Evolutionary conservation across 1,140 invertebrate genomes (phyloP).

Genomic region (Maconellicoccus hirsutus): DNA sequence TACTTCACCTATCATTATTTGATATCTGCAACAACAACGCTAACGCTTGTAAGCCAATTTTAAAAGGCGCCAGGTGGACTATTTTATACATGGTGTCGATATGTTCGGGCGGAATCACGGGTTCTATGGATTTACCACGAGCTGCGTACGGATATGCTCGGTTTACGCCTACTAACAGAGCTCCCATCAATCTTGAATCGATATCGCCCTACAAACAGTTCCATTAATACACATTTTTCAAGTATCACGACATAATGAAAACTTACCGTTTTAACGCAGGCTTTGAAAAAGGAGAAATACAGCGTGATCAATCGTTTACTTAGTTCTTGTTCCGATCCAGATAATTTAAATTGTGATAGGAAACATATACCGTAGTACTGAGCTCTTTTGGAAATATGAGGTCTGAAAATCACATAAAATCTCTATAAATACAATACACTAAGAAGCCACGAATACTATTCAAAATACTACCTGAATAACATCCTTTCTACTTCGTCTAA

Average conservation of each 20-base stretch:
- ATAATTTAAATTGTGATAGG: constrained; percentile 65
- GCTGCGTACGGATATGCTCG: constrained; percentile 70
- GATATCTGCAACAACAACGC: constrained; percentile 74
- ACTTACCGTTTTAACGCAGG: constrained; percentile 63
- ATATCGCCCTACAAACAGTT: constrained; percentile 61
- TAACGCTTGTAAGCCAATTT: constrained; percentile 75
- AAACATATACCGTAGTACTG: constrained; percentile 93
- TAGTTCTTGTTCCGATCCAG: constrained; percentile 56
- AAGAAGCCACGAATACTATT: too few species aligned
- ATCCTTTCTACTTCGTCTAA: constrained; percentile 79
- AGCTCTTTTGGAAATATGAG: constrained; percentile 68
- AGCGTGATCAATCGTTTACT: constrained; percentile 73
- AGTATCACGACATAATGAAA: not conserved
- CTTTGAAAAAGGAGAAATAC: constrained; percentile 95
- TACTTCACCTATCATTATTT: constrained; percentile 48
- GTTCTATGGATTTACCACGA: constrained; percentile 37
- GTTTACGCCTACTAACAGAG: constrained; percentile 76
- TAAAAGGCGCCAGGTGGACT: constrained; percentile 71
- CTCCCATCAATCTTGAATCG: constrained; percentile 83
- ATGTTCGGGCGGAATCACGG: constrained; percentile 40
- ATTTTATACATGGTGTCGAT: constrained; percentile 78
- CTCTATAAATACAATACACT: too few species aligned
- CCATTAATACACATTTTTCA: not conserved
- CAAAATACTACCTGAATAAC: constrained; percentile 63
- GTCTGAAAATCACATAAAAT: too few species aligned